Evolutionary conservation across 1,140 invertebrate species (phyloP).

Genomic region (Octopus sinensis): DNA sequence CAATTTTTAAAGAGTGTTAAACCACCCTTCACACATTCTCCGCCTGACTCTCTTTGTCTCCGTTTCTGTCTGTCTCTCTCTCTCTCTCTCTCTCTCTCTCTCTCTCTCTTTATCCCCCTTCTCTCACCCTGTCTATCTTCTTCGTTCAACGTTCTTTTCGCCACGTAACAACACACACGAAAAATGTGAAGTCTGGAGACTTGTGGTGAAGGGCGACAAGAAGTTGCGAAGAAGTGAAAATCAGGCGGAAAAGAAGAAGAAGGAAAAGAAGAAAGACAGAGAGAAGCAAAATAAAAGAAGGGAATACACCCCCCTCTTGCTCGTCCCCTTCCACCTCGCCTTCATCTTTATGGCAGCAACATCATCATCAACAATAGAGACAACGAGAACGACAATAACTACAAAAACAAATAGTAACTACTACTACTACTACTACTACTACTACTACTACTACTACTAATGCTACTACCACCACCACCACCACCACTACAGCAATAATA

Average conservation of each 20-base stretch:
- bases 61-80: neutral
- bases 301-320: too few species aligned
- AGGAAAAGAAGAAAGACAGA: neutral
- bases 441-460: too few species aligned
- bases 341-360: too few species aligned
- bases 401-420: too few species aligned
- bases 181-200: neutral
- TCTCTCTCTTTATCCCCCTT: neutral
- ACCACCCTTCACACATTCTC: neutral
- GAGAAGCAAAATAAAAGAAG: neutral
- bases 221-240: neutral
- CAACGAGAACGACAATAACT: too few species aligned
- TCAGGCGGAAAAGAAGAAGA: neutral
- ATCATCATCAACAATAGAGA: too few species aligned
- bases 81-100: neutral
- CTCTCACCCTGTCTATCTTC: neutral
- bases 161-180: neutral
- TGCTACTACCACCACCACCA: too few species aligned
- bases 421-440: too few species aligned
- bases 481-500: too few species aligned
- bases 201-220: neutral
- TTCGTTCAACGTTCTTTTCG: neutral
- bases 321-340: too few species aligned
- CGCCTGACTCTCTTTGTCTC: neutral
- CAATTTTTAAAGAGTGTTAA: neutral